Evolutionary conservation across 2,113 vertebrate species (phyloP).

Genomic region (Aythya baeri): DNA sequence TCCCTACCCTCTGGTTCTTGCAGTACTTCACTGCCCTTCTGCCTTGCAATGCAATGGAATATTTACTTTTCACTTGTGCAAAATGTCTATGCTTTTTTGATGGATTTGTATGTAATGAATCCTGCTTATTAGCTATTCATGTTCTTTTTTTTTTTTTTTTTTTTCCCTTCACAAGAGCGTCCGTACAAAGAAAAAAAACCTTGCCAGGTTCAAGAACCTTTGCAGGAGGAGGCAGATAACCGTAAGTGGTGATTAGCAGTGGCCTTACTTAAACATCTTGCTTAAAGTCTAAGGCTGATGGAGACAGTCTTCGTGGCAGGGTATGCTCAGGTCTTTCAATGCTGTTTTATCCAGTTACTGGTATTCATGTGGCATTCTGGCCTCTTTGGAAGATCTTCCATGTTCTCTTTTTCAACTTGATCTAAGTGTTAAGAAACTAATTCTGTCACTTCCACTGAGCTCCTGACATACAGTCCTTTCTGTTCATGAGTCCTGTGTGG

Average conservation of each 20-base stretch:
- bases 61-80: neutral
- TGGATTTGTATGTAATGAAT: neutral
- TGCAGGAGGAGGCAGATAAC: rapidly evolving
- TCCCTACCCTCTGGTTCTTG: neutral
- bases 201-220: neutral
- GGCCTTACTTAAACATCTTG: neutral
- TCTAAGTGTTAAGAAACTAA: neutral
- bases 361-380: neutral
- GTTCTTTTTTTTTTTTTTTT: neutral
- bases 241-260: neutral
- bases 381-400: neutral
- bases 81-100: neutral
- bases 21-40: neutral
- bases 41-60: neutral
- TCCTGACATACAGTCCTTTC: neutral
- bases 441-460: neutral
- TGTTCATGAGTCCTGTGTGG: neutral
- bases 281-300: neutral
- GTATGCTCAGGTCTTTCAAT: neutral
- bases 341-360: neutral
- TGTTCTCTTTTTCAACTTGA: neutral
- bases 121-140: neutral
- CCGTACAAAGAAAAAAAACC: neutral
- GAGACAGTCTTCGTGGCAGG: neutral
- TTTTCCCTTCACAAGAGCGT: neutral